A percentile compares a stretch with the other conserved stretches of the same genome.
These are phyloP conservation scores for Cactoblastis cactorum DNA, from an alignment of 2,888 invertebrate genomes.

Conservation along the genomic window DNA sequence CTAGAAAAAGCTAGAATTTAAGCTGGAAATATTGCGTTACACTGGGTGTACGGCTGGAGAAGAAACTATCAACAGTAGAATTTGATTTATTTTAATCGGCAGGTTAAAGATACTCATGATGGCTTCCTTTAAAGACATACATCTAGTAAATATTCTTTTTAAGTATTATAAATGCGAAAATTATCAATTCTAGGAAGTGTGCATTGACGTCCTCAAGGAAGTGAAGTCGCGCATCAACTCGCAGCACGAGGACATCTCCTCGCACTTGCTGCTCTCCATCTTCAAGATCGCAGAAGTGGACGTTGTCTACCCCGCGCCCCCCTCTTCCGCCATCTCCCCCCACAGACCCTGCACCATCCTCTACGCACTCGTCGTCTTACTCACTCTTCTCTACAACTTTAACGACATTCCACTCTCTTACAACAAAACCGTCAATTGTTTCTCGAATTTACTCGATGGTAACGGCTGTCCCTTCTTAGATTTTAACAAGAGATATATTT, in stretches of 20 bases:
- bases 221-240: conserved; percentile 92
- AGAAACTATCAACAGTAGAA: too few species aligned
- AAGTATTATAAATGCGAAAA: neutral
- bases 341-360: conserved; percentile 46
- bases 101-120: too few species aligned
- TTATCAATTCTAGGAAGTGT: conserved; percentile 85
- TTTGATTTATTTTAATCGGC: too few species aligned
- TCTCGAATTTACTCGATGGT: conserved; percentile 59
- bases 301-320: conserved; percentile 86
- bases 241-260: conserved; percentile 90
- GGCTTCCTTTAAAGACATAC: too few species aligned
- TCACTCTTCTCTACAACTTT: conserved; percentile 51
- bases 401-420: conserved; percentile 32
- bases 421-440: conserved; percentile 54
- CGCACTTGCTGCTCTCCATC: conserved; percentile 91
- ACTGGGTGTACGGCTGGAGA: too few species aligned
- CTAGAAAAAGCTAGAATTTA: too few species aligned
- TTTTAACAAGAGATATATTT: conserved; percentile 57
- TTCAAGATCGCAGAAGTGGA: conserved; percentile 96
- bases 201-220: conserved; percentile 88
- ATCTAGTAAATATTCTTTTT: too few species aligned
- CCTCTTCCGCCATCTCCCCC: conserved; percentile 69
- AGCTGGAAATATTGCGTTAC: too few species aligned
- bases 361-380: conserved; percentile 49
- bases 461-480: conserved; percentile 38